Percentiles rank a stretch among this genome's conserved stretches.
phyloP scores from a whole-genome alignment of 2,113 vertebrate genomes.

The Ciconia boyciana region DNA sequence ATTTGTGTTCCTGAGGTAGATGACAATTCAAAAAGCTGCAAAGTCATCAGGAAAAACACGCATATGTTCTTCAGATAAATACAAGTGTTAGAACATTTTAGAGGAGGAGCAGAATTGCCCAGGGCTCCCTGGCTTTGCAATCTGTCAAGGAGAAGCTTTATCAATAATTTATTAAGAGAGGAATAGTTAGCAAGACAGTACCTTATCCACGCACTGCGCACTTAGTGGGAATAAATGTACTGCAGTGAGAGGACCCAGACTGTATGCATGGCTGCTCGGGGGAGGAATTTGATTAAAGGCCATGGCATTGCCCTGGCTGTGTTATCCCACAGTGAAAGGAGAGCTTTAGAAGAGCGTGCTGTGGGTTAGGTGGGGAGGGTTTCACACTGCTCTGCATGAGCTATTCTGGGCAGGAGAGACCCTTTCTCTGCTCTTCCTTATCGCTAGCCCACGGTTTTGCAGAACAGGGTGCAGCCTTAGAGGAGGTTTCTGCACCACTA shows the following conservation, averaged over 20 bases:
- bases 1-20: not conserved
- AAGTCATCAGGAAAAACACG: not conserved
- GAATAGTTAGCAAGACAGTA: not conserved
- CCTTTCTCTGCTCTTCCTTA: not conserved
- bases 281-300: not conserved
- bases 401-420: not conserved
- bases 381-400: accelerated
- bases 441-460: accelerated
- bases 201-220: accelerated
- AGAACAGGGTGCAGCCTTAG: not conserved
- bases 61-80: not conserved
- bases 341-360: not conserved
- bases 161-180: slow-evolving; percentile 45
- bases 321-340: not conserved
- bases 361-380: not conserved
- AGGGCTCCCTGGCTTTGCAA: not conserved
- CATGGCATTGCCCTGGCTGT: not conserved
- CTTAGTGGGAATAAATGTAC: not conserved
- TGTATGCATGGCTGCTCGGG: accelerated
- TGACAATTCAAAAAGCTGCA: not conserved
- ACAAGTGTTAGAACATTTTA: not conserved
- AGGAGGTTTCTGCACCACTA: not conserved
- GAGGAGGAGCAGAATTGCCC: slow-evolving; percentile 5
- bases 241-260: not conserved
- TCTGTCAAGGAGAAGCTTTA: slow-evolving; percentile 1